Evolutionary conservation across 2,113 vertebrate genomes (phyloP).

Genomic region (Acinonyx jubatus): DNA sequence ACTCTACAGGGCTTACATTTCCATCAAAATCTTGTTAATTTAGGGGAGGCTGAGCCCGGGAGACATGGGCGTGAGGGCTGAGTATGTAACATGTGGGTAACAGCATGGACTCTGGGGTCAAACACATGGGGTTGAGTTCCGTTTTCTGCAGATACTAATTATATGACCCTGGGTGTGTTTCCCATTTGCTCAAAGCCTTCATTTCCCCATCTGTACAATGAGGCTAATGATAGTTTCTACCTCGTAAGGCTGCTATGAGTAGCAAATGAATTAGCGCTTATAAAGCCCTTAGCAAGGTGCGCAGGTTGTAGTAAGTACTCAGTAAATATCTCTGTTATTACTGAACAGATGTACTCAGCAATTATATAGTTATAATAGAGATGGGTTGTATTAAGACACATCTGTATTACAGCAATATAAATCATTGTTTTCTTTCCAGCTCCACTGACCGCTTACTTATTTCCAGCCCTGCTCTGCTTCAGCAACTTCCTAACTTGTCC

Average conservation of each 20-base stretch:
- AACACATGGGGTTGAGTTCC: not conserved
- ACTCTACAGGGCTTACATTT: not conserved
- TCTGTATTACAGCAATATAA: not conserved
- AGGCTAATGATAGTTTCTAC: conserved; percentile 5
- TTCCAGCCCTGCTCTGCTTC: no score
- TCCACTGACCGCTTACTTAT: not conserved
- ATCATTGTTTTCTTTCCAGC: not conserved
- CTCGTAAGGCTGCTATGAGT: not conserved
- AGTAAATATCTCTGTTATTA: not conserved
- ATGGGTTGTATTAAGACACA: not conserved
- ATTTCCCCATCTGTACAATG: conserved; percentile 1
- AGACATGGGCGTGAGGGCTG: not conserved
- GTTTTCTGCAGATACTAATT: not conserved
- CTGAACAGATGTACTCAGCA: not conserved
- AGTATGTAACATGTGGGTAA: not conserved
- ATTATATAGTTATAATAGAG: not conserved
- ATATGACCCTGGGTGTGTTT: not conserved
- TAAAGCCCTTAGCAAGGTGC: conserved; percentile 40
- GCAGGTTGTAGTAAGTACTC: not conserved
- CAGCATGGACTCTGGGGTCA: not conserved
- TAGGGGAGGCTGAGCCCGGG: not conserved
- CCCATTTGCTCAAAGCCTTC: not conserved
- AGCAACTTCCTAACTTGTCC: not conserved
- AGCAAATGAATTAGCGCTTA: conserved; percentile 32
- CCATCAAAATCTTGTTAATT: not conserved